A percentile compares a stretch with the other conserved stretches of the same genome.
Evolutionary conservation across 2,113 vertebrate genomes (phyloP).

Genomic region (Dendropsophus ebraccatus): DNA sequence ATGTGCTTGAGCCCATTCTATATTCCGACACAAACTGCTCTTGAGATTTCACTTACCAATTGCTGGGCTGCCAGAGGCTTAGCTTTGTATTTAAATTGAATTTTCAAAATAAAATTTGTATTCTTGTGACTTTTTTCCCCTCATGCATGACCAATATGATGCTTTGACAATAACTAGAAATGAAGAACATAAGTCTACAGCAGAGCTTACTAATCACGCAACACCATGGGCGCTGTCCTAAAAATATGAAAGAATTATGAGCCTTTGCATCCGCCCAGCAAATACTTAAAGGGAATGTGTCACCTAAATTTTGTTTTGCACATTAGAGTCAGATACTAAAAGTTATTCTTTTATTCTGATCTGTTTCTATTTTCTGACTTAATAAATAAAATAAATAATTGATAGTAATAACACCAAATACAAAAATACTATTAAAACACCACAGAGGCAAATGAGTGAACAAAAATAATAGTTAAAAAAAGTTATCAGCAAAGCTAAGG

Average conservation of each 20-base stretch:
- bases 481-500: too few relatives aligned
- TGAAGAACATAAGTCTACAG: constrained; percentile 23
- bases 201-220: background rate
- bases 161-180: constrained; percentile 30
- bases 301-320: too few relatives aligned
- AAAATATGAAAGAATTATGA: background rate
- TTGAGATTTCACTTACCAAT: constrained; percentile 58
- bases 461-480: too few relatives aligned
- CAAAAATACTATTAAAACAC: too few relatives aligned
- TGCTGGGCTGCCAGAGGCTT: constrained; percentile 51
- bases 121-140: constrained; percentile 1
- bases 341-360: too few relatives aligned
- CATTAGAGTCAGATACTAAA: too few relatives aligned
- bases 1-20: constrained; percentile 55
- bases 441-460: too few relatives aligned
- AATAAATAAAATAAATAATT: too few relatives aligned
- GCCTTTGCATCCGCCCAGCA: background rate
- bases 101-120: constrained; percentile 57
- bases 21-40: constrained; percentile 57
- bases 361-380: too few relatives aligned
- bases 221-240: background rate
- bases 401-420: too few relatives aligned
- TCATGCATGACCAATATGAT: constrained; percentile 23
- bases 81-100: constrained; percentile 45
- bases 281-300: too few relatives aligned